Base-by-base conservation (phyloP, 2,113 vertebrate genomes). In the Plecotus auritus region DNA sequence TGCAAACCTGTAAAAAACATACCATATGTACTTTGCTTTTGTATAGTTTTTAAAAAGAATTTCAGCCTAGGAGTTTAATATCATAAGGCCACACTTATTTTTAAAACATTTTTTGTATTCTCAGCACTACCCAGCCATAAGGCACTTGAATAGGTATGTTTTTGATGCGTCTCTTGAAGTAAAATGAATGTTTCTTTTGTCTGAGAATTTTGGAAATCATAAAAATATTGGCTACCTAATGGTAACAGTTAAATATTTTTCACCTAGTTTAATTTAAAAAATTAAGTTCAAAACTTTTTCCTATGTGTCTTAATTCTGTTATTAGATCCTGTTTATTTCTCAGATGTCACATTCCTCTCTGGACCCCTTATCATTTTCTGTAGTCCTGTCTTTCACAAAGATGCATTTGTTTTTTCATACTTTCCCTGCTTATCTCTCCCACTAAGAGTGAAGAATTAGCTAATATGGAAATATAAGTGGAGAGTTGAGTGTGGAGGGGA, bases 81-180 rank as follows among this genome's bases (percentile, higher is more conserved):
- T 95, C 89, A 72, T 95, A 94, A 96, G 72, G 85, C 26, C 61
- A 95, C 77, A 85, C 89, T 95, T 97, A 93, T 90, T 95, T 85
- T 59, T 88, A 92, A 91, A 95, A 76, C 49, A 74, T 61, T 90
- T 89, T 85, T 90, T 59, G 47, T 92, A 73, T 88, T 90, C 59
- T 90, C 51, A 92, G 77, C 81, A 85, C 72, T 85, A 42, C 47
- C 8, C 61, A 94, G 61, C 85, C 88, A 94, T 90, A 95, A 88
- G 61, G 32, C 70, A 84, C n/a, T 93, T 86, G 59, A 67, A 82
- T 67, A 93, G 56, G 26, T 86, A 13, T 85, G 78, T 83, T 90
- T 84, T 82, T 85, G 4, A 94, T 73, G 45, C 4, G 16, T 95
- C 93, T 87, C 80, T 91, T 45, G 22, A 96, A 83, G 74, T 93